phyloP scores from a whole-genome alignment of 1,140 invertebrate genomes.

The Centruroides sculpturatus region DNA sequence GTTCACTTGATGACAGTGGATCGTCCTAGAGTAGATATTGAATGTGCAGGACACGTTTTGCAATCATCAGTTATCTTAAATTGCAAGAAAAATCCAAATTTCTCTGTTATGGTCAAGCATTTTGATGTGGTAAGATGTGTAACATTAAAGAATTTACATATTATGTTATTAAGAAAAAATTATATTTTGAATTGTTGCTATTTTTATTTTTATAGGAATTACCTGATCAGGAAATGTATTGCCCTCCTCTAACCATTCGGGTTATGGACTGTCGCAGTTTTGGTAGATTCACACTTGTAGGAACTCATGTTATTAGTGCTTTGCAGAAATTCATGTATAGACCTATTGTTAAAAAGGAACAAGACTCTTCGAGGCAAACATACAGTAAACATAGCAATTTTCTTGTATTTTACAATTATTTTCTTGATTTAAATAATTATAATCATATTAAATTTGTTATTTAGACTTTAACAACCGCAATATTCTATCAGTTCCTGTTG shows the following conservation, averaged over 20 bases:
- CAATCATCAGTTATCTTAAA: conserved; percentile 69
- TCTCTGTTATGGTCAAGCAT: conserved; percentile 62
- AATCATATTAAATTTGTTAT: no score
- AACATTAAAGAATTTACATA: conserved; percentile 58
- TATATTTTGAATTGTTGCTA: no score
- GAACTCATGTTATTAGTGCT: conserved; percentile 72
- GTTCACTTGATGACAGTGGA: conserved; percentile 69
- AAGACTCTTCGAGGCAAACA: conserved; percentile 42
- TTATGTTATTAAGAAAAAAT: conserved; percentile 42
- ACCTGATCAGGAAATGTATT: conserved; percentile 70
- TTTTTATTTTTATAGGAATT: conserved; percentile 35
- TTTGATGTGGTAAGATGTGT: conserved; percentile 51
- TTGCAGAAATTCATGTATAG: conserved; percentile 61
- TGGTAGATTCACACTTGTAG: conserved; percentile 70
- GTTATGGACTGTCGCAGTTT: conserved; percentile 80
- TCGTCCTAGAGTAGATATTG: conserved; percentile 73
- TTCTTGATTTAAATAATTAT: neutral
- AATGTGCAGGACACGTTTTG: conserved; percentile 70
- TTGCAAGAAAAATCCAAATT: conserved; percentile 75
- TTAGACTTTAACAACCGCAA: no score
- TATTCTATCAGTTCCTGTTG: no score
- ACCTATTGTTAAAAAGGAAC: conserved; percentile 46
- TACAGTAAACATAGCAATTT: conserved; percentile 26
- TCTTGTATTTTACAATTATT: neutral
- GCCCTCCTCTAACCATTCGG: conserved; percentile 72